Base-by-base conservation (phyloP, 2,888 invertebrate species). In the Maniola hyperantus region DNA sequence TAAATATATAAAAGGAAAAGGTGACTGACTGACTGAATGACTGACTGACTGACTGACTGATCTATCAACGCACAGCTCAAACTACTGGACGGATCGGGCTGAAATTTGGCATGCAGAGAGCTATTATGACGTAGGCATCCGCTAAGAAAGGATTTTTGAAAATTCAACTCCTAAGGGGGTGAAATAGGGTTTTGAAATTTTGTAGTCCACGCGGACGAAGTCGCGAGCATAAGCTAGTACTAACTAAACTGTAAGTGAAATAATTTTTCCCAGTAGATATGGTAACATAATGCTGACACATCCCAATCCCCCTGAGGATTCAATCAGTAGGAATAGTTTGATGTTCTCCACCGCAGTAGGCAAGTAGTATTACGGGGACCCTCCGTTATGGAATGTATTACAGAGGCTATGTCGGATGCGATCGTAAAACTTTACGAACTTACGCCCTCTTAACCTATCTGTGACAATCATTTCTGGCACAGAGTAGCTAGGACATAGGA, bases 351-450 rank as follows among this genome's bases (percentile, higher is more conserved):
- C 76, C 74, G 72, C 76, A 75, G 72, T 74, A n/a, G n/a, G n/a
- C n/a, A n/a, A n/a, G n/a, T n/a, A 74, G 66, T 48, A 53, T 72
- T 71, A 73, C 67, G 68, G 70, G 61, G 67, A 65, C 73, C 75
- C 74, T 71, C 61, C 64, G 71, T 77, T 76, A 75, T 72, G 74
- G 74, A 73, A 73, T 77, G 76, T 73, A 73, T 74, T 73, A 76
- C 72, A 73, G 73, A 75, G 76, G 74, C 77, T 81, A 84, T 84
- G 85, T 86, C 85, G 88, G 88, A 88, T 84, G 85, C 79, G 74
- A 76, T 91, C 90, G 88, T 91, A 91, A 91, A 91, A 90, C 81
- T 91, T 91, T 91, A 91, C 88, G 90, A 88, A 90, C 89, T 89
- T 80, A 77, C 87, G 88, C 88, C 89, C 89, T 88, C 84, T 79